phyloP scores from a whole-genome alignment of 2,113 vertebrate species.

The Phasianus colchicus region DNA sequence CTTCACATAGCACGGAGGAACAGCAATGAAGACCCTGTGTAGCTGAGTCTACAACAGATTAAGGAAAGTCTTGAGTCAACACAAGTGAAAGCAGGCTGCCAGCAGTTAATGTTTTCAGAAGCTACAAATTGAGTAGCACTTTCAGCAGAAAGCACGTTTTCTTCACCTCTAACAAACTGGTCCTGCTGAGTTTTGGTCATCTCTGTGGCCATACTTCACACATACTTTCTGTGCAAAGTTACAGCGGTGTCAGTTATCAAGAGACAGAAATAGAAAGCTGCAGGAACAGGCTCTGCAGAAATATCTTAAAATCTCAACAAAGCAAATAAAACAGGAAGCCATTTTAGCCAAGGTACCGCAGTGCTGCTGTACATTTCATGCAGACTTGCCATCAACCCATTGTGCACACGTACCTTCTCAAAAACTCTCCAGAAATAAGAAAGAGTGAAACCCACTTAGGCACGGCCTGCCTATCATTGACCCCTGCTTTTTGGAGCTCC shows the following conservation, averaged over 20 bases:
- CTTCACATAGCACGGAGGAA: background rate
- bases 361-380: background rate
- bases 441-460: rapidly evolving
- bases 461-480: background rate
- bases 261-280: background rate
- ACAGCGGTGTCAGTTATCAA: background rate
- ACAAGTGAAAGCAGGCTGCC: background rate
- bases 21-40: rapidly evolving
- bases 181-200: background rate
- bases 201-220: rapidly evolving
- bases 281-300: background rate
- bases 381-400: background rate
- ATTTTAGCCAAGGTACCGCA: background rate
- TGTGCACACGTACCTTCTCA: background rate
- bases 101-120: background rate
- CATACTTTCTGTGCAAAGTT: rapidly evolving
- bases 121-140: background rate
- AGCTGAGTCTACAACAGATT: background rate
- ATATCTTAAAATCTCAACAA: background rate
- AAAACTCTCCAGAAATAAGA: rapidly evolving
- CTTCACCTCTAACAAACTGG: background rate
- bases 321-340: background rate
- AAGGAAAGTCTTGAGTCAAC: background rate
- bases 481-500: background rate
- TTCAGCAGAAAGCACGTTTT: background rate